Base-by-base conservation (phyloP, 64 coral and sea anemone genomes). In the Hydrozoanthus tunicans region DNA sequence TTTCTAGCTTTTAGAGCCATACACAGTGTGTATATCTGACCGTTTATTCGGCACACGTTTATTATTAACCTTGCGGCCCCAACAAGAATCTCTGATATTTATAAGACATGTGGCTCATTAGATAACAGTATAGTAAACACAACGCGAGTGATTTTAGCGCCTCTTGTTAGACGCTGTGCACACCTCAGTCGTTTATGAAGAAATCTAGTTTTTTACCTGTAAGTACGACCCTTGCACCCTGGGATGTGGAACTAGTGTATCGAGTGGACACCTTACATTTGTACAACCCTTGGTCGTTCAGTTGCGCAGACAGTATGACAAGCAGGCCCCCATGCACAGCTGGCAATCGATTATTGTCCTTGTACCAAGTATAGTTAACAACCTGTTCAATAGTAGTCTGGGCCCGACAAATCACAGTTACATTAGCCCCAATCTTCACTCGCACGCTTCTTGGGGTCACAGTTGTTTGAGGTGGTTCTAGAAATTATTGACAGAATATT, bases 391-490 rank as follows among this genome's bases (percentile, higher is more conserved):
- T 4, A 4, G 83, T 65, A 73, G 54, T 23, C n/a, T 58, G n/a
- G 11, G 67, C 67, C 3, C 24, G 17, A 14, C 83, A 86, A 4
- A 3, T 17, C 10, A 86, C 53, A 55, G 83, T 86, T 86, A 72
- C n/a, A 12, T 54, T 86, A n/a, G 53, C 65, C 15, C 83, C 83
- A 12, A 55, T 9, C 54, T 43, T 73, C 66, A 73, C 55, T 72
- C 55, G 9, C 51, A 58, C 65, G 53, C 66, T 86, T 9, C 1
- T 14, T 58, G 83, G 83, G 71, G 7, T 4, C 11, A 54, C 5
- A 58, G 65, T 86, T 53, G 73, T 73, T 86, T 58, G 58, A 12
- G 83, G 83, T 15, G 83, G 66, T 27, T 10, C 83, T 86, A 86
- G 17, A 9, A 59, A 72, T 43, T 43, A 43, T 43, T 43, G 2